These are phyloP conservation scores for Quadroppia sp. DNA, from an alignment of 2,888 invertebrate species.

Conservation along the genomic window DNA sequence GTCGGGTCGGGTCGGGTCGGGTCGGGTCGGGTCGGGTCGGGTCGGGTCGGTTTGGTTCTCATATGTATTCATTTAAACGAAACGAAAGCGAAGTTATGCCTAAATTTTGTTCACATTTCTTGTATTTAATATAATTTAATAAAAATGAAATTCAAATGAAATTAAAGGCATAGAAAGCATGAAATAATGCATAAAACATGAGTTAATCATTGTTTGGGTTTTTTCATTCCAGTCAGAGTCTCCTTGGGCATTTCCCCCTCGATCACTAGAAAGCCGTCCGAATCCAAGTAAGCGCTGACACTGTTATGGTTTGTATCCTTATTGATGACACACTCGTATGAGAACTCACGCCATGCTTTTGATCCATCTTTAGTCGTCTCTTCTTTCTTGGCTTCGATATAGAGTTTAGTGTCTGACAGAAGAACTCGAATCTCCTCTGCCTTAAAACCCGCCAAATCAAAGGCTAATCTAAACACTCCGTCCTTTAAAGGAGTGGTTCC, in stretches of 20 bases:
- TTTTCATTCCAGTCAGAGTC: neutral
- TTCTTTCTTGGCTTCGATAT: constrained; percentile 27
- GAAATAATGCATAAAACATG: neutral
- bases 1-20: no score
- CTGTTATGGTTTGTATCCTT: neutral
- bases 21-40: no score
- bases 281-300: neutral
- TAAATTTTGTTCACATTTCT: no score
- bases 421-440: neutral
- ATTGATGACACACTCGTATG: neutral
- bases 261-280: neutral
- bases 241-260: neutral
- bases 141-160: no score
- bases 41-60: no score
- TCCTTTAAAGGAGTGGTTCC: neutral
- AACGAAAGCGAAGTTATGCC: no score
- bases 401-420: neutral
- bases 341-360: neutral
- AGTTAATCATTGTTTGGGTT: neutral
- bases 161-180: no score
- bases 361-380: neutral
- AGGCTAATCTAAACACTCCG: constrained; percentile 2
- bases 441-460: neutral
- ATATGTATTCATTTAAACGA: no score
- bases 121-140: no score